A percentile compares a stretch with the other conserved stretches of the same genome.
These are phyloP conservation scores for Neoniphon sammara DNA, from an alignment of 2,797 vertebrate species.

Conservation along the genomic window DNA sequence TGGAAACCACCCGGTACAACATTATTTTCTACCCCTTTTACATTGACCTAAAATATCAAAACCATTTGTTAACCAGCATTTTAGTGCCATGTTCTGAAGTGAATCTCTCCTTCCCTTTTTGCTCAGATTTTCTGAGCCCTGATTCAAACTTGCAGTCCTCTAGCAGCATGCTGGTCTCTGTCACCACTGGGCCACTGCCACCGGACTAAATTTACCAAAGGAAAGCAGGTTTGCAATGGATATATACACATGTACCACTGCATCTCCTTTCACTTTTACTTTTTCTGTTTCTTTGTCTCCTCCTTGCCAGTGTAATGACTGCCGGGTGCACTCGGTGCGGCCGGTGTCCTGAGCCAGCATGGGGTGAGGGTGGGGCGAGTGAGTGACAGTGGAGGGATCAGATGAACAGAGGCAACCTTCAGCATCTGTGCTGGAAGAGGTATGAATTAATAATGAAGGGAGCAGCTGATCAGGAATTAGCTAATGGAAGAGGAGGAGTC, in stretches of 20 bases:
- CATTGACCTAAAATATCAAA: too few species aligned
- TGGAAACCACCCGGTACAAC: not conserved
- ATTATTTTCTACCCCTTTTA: not conserved
- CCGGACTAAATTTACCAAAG: not conserved
- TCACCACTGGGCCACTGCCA: not conserved
- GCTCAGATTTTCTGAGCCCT: slow-evolving; percentile 3
- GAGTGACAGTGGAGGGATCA: slow-evolving; percentile 66
- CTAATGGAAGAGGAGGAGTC: slow-evolving; percentile 80
- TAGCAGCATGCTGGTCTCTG: not conserved
- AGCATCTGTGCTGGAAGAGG: slow-evolving; percentile 73
- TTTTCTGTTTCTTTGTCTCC: slow-evolving; percentile 60
- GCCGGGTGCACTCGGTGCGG: slow-evolving; percentile 32
- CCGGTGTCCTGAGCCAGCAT: slow-evolving; percentile 26
- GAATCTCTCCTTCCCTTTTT: not conserved
- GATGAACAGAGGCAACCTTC: slow-evolving; percentile 76
- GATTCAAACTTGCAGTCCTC: not conserved
- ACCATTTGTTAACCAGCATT: too few species aligned
- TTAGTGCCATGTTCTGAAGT: too few species aligned
- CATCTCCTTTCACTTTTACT: not conserved
- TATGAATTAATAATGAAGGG: slow-evolving; percentile 82
- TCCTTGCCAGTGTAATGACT: slow-evolving; percentile 12
- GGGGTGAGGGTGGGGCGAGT: slow-evolving; percentile 37
- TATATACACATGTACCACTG: slow-evolving; percentile 11
- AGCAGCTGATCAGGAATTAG: slow-evolving; percentile 83
- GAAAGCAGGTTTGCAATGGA: not conserved